Percentiles rank a stretch among this genome's conserved stretches.
phyloP scores from a whole-genome alignment of 2,797 vertebrate genomes.

The Arctocebus calabarensis region DNA sequence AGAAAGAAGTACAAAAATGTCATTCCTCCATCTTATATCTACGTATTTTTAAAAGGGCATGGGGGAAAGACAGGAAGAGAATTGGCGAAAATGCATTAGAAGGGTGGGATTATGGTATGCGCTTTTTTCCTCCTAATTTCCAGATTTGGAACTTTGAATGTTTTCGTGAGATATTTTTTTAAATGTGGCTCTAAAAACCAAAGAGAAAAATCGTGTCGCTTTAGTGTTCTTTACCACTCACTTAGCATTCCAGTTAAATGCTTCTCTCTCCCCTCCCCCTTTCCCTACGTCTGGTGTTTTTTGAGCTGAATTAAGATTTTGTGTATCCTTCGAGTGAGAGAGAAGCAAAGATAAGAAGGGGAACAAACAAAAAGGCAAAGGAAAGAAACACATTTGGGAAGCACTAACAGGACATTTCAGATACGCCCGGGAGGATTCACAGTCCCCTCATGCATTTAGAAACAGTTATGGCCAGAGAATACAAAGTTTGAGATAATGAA shows the following conservation, averaged over 20 bases:
- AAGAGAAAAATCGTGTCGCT: background rate
- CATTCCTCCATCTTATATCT: background rate
- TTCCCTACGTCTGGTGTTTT: background rate
- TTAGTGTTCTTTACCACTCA: background rate
- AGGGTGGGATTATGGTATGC: background rate
- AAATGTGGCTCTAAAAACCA: background rate
- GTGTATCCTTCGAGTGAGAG: background rate
- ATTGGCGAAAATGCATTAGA: background rate
- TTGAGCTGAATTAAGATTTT: background rate
- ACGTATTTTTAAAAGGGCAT: background rate
- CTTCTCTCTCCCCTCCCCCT: background rate
- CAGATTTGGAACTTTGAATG: background rate
- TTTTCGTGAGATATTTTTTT: background rate
- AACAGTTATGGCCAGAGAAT: background rate
- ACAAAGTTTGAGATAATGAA: background rate
- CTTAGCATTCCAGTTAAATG: background rate
- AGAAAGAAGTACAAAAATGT: background rate
- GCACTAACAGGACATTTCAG: background rate
- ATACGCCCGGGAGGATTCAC: background rate
- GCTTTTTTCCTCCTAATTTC: slow-evolving; percentile 1
- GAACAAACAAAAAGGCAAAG: background rate
- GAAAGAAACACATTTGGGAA: background rate
- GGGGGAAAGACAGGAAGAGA: background rate
- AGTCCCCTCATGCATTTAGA: background rate
- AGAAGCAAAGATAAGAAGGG: background rate